A percentile compares a stretch with the other conserved stretches of the same genome.
These are phyloP conservation scores for Philaethria dido DNA, from an alignment of 2,888 invertebrate genomes.

Conservation along the genomic window DNA sequence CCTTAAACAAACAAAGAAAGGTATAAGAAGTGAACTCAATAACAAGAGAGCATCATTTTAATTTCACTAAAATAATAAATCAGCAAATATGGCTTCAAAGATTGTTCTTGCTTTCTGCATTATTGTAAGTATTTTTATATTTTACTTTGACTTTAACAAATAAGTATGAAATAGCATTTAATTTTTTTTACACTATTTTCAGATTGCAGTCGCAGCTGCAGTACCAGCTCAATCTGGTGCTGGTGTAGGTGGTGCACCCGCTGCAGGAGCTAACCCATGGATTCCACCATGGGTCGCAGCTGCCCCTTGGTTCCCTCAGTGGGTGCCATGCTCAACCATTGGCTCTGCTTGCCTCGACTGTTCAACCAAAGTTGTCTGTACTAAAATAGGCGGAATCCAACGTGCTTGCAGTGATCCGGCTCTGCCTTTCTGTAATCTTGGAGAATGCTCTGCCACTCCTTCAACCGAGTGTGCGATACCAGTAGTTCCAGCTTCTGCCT, in stretches of 20 bases:
- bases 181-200: neutral
- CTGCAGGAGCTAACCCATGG: conserved; percentile 62
- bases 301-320: conserved; percentile 72
- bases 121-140: conserved; percentile 60
- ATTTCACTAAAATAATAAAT: conserved; percentile 39
- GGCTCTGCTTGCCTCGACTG: conserved; percentile 69
- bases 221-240: conserved; percentile 55
- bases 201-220: conserved; percentile 64
- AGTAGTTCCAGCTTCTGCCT: conserved; percentile 39
- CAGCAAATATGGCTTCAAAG: conserved; percentile 67
- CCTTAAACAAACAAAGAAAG: conserved; percentile 57
- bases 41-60: conserved; percentile 43
- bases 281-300: conserved; percentile 72
- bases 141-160: neutral
- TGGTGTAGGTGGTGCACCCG: conserved; percentile 46
- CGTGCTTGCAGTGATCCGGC: conserved; percentile 68
- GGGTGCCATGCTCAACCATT: conserved; percentile 65
- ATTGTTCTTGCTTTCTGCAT: conserved; percentile 61
- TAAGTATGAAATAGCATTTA: neutral
- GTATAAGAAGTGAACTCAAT: conserved; percentile 61
- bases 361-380: conserved; percentile 68
- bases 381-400: conserved; percentile 68
- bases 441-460: conserved; percentile 76
- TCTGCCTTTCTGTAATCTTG: conserved; percentile 73
- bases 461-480: conserved; percentile 60